Conservation (phyloP, 2,113 vertebrate species). For the Xiphophorus maculatus region DNA sequence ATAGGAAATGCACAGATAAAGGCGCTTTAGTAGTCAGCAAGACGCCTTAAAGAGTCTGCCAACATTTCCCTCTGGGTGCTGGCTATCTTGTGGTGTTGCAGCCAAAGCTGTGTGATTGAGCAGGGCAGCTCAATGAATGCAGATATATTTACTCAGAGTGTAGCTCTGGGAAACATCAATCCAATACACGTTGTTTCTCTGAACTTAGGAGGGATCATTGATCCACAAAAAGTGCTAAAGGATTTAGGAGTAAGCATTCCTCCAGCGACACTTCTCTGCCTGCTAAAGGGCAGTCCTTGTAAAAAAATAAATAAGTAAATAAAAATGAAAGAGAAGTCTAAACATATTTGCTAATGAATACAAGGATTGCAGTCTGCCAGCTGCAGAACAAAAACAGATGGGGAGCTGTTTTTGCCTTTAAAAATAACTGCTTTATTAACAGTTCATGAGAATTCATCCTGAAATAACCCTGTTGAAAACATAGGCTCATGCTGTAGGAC, state of each 20-base stretch:
- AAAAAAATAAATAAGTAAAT: constrained; percentile 20
- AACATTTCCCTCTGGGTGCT: constrained; percentile 62
- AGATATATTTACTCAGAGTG: constrained; percentile 66
- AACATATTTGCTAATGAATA: neutral
- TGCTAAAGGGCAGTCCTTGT: constrained; percentile 48
- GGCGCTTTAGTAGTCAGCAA: constrained; percentile 66
- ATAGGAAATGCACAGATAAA: constrained; percentile 67
- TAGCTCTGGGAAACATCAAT: constrained; percentile 71
- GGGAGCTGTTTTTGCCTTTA: neutral
- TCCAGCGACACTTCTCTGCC: constrained; percentile 27
- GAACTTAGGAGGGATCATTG: constrained; percentile 57
- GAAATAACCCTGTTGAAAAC: constrained; percentile 26
- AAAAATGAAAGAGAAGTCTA: constrained; percentile 10
- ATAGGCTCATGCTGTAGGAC: neutral
- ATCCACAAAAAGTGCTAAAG: constrained; percentile 67
- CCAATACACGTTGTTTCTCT: constrained; percentile 37
- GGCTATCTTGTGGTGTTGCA: constrained; percentile 54
- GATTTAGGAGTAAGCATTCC: constrained; percentile 65
- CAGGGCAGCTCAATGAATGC: constrained; percentile 67
- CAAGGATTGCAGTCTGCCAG: constrained; percentile 1
- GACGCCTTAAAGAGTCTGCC: constrained; percentile 63
- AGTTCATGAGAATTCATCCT: constrained; percentile 19
- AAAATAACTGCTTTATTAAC: constrained; percentile 15
- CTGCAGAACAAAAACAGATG: constrained; percentile 16
- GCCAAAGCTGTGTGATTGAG: constrained; percentile 60